phyloP scores from a whole-genome alignment of 2,113 vertebrate species.

The Vanacampus margaritifer region DNA sequence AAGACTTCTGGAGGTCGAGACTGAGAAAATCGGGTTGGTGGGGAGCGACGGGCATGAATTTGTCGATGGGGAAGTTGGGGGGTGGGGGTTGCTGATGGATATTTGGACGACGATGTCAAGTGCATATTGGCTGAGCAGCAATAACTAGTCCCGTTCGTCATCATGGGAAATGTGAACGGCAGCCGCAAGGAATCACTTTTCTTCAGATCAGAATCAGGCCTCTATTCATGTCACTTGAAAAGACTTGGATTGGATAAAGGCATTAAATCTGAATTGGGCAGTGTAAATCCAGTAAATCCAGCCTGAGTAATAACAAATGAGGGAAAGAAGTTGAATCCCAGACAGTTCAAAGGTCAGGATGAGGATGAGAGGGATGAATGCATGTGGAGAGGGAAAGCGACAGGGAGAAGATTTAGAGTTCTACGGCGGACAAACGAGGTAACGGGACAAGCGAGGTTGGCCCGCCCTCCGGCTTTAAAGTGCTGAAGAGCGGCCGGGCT shows the following conservation, averaged over 20 bases:
- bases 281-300: background rate
- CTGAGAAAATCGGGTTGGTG: no score
- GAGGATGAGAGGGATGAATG: background rate
- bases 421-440: slow-evolving; percentile 13
- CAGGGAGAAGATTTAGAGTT: slow-evolving; percentile 20
- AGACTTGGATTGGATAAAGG: background rate
- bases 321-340: background rate
- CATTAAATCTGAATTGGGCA: background rate
- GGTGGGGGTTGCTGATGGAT: no score
- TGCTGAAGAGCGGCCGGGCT: slow-evolving; percentile 9
- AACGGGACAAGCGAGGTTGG: slow-evolving; percentile 27
- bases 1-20: no score
- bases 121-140: no score
- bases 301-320: background rate
- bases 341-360: slow-evolving; percentile 11
- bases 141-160: no score
- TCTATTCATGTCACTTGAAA: background rate
- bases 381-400: background rate
- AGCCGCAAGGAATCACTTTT: no score
- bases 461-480: slow-evolving; percentile 14
- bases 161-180: no score
- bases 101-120: no score
- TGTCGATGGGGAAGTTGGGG: no score
- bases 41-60: no score
- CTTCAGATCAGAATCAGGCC: no score